Evolutionary conservation across 1,140 invertebrate genomes (phyloP).

Genomic region (Asobara japonica): DNA sequence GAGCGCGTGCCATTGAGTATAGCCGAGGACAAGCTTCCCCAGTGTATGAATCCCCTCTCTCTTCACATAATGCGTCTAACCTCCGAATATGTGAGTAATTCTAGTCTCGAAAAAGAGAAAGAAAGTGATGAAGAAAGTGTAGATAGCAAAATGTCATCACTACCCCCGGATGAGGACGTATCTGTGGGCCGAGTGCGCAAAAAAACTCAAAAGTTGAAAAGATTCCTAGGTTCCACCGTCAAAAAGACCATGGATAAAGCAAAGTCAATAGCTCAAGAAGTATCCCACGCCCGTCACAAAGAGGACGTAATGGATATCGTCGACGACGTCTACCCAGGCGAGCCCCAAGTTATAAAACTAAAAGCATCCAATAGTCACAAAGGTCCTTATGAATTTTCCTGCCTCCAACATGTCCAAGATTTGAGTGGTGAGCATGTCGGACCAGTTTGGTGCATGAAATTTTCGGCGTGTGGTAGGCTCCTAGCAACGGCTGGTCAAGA

Average conservation of each 20-base stretch:
- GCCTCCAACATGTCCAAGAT: constrained; percentile 77
- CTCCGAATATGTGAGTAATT: constrained; percentile 85
- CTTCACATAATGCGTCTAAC: constrained; percentile 95
- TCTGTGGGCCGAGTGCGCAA: constrained; percentile 64
- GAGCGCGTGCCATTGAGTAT: constrained; percentile 88
- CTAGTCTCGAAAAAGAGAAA: constrained; percentile 78
- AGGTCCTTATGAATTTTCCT: constrained; percentile 94
- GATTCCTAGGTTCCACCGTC: constrained; percentile 86
- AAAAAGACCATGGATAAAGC: constrained; percentile 91
- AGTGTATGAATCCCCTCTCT: constrained; percentile 88
- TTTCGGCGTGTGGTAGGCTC: constrained; percentile 92
- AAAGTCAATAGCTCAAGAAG: constrained; percentile 88
- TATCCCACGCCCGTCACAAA: constrained; percentile 84
- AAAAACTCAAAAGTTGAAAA: constrained; percentile 74
- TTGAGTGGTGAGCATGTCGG: constrained; percentile 86
- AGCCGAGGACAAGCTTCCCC: constrained; percentile 89
- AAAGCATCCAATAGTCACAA: constrained; percentile 95
- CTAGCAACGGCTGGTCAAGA: constrained; percentile 97
- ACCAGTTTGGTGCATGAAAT: constrained; percentile 99
- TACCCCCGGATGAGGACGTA: constrained; percentile 70
- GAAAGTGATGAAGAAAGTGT: constrained; percentile 88
- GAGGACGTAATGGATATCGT: constrained; percentile 86
- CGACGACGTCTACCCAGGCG: constrained; percentile 81
- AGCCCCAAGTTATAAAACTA: constrained; percentile 85
- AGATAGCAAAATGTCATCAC: constrained; percentile 76